Base-by-base conservation (phyloP, 2,888 invertebrate genomes). In the Idaea aversata region DNA sequence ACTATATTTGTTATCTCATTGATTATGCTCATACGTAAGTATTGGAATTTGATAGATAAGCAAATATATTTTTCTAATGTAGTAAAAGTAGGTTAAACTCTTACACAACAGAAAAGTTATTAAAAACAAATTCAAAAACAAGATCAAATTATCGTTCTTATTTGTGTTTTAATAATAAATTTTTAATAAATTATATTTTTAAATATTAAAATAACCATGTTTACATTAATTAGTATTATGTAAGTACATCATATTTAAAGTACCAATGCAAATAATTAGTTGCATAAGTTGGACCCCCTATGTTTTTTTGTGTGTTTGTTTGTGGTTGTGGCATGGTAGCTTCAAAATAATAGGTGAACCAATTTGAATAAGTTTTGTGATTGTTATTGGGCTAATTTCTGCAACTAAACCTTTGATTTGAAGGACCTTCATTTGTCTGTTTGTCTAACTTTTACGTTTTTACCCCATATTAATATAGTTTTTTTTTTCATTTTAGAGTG, bases 401-500 rank as follows among this genome's bases (percentile, higher is more conserved):
- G 25, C 25, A 57, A 15, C 57, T 15, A 57, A 5, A n/a, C n/a
- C n/a, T n/a, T n/a, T n/a, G n/a, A n/a, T 71, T 91, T 98, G 0
- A 95, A 94, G 67, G 98, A 98, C 83, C 90, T 98, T 6, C 86
- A 98, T 0, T 57, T 34, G 36, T 62, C 38, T 36, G 3, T 16
- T n/a, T 61, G 59, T 15, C 59, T 64, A 35, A n/a, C 61, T 62
- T 65, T 88, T 92, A 79, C n/a, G n/a, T n/a, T n/a, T n/a, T n/a
- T n/a, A n/a, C n/a, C n/a, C 25, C 25, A 1, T 25, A 25, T 25
- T 25, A 3, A 25, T n/a, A n/a, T n/a, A n/a, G n/a, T n/a, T n/a
- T n/a, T n/a, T 25, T 25, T 25, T 25, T 25, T 25, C 3, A 3
- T 25, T 25, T 25, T 81, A 96, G 97, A 79, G 96, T 97, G 36